phyloP scores from a whole-genome alignment of 2,113 vertebrate species.

The Oophaga pumilio region DNA sequence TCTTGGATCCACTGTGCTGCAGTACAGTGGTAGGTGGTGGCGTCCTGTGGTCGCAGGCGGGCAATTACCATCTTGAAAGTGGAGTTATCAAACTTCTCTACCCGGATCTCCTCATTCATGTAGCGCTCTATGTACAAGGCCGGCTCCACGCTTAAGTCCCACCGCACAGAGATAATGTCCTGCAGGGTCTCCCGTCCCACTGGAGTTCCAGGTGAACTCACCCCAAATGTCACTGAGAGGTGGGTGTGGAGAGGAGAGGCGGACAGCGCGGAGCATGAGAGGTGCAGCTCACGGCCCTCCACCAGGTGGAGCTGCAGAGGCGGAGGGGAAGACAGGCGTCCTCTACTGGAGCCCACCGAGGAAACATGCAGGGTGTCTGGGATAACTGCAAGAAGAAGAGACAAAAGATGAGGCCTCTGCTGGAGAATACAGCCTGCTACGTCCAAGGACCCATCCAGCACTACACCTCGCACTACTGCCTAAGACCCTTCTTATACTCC shows the following conservation, averaged over 20 bases:
- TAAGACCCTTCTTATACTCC: too few relatives aligned
- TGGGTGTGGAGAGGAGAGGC: constrained; percentile 82
- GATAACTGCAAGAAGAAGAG: constrained; percentile 73
- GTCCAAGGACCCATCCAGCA: too few relatives aligned
- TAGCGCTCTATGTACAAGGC: constrained; percentile 73
- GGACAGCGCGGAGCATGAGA: constrained; percentile 75
- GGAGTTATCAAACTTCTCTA: constrained; percentile 76
- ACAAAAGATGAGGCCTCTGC: not conserved
- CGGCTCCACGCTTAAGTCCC: constrained; percentile 71
- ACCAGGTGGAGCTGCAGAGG: constrained; percentile 67
- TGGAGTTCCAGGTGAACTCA: constrained; percentile 48
- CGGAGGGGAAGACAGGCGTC: constrained; percentile 58
- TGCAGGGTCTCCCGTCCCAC: constrained; percentile 69
- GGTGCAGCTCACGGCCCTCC: constrained; percentile 78
- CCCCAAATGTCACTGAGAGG: constrained; percentile 80
- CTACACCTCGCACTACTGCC: too few relatives aligned
- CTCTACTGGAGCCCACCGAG: constrained; percentile 47
- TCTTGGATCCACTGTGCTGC: constrained; percentile 84
- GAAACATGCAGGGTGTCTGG: constrained; percentile 79
- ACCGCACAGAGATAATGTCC: constrained; percentile 78
- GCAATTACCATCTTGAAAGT: constrained; percentile 78
- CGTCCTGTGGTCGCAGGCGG: constrained; percentile 71
- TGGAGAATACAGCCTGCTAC: too few relatives aligned
- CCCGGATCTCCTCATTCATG: constrained; percentile 70
- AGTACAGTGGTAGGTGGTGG: constrained; percentile 83